A percentile compares a stretch with the other conserved stretches of the same genome.
phyloP scores from a whole-genome alignment of 2,888 invertebrate genomes.

The Carpatolechia fugitivella region DNA sequence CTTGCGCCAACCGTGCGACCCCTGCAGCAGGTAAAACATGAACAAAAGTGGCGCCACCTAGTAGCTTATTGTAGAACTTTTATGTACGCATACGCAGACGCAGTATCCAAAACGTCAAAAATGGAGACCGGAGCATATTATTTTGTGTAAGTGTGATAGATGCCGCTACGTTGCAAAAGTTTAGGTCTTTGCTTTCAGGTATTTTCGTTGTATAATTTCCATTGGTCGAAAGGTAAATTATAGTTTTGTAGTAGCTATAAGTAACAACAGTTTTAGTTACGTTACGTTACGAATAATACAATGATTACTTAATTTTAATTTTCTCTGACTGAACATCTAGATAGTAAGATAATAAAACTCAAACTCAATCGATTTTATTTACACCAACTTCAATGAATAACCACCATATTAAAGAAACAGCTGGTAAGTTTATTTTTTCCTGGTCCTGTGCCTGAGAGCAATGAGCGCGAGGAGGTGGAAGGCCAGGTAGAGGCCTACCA shows the following conservation, averaged over 20 bases:
- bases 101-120: background rate
- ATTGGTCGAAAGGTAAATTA: no score
- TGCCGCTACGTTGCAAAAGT: background rate
- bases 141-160: background rate
- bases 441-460: constrained; percentile 82
- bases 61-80: constrained; percentile 31
- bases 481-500: constrained; percentile 81
- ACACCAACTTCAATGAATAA: constrained; percentile 3
- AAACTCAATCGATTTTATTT: constrained; percentile 8
- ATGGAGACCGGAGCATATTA: background rate
- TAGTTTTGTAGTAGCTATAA: no score
- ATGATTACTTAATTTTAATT: no score
- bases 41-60: constrained; percentile 48
- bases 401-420: background rate
- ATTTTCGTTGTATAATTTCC: no score
- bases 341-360: constrained; percentile 4
- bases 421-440: constrained; percentile 65
- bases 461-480: constrained; percentile 86
- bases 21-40: constrained; percentile 59
- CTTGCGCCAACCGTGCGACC: constrained; percentile 59
- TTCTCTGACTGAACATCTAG: no score
- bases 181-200: background rate
- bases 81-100: background rate
- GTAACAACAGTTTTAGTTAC: no score
- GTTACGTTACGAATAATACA: no score